Evolutionary conservation across 2,797 vertebrate genomes (phyloP).

Genomic region (Mormyrus proboscirostris): DNA sequence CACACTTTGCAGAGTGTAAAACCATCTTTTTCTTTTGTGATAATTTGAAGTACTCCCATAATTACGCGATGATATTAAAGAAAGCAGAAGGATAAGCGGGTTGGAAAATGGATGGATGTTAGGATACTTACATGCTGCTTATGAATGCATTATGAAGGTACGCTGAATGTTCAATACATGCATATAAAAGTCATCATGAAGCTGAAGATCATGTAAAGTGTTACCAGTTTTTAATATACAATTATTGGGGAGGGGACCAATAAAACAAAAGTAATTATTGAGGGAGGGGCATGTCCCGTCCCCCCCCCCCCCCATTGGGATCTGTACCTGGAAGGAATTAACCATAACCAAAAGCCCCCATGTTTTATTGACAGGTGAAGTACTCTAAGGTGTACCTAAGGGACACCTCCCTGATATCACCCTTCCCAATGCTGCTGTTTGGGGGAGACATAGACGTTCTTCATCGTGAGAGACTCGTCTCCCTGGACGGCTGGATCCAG

Average conservation of each 20-base stretch:
- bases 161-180: not conserved
- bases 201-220: not conserved
- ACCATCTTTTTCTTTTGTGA: not conserved
- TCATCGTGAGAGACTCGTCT: slow-evolving; percentile 84
- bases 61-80: not conserved
- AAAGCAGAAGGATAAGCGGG: not conserved
- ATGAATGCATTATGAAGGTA: not conserved
- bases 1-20: not conserved
- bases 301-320: not conserved
- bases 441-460: slow-evolving; percentile 93
- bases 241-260: not conserved
- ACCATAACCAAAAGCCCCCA: not conserved
- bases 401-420: slow-evolving; percentile 83
- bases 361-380: slow-evolving; percentile 69
- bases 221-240: not conserved
- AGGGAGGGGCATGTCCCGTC: not conserved
- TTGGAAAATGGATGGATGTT: not conserved
- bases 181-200: not conserved
- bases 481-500: slow-evolving; percentile 89
- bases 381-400: slow-evolving; percentile 83
- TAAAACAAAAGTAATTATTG: not conserved
- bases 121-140: not conserved
- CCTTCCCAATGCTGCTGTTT: slow-evolving; percentile 92
- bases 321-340: not conserved
- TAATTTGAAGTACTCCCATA: not conserved